Conservation (phyloP, 2,797 vertebrate species). For the Enteromius trimaculatus region DNA sequence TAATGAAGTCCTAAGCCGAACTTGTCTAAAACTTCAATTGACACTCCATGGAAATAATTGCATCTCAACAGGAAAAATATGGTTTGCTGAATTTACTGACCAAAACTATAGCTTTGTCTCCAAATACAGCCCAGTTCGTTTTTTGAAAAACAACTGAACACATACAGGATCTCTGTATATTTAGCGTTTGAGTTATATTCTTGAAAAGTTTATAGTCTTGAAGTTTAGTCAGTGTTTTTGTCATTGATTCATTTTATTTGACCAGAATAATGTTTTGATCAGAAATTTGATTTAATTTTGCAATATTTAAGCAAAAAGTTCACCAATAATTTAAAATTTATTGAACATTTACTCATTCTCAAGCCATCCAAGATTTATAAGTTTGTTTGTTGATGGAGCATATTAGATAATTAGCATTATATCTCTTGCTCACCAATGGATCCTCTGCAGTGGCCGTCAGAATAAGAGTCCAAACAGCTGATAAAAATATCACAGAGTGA, state of each 20-base stretch:
- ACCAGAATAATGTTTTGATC: neutral
- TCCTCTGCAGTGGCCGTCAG: no score
- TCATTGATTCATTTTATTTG: neutral
- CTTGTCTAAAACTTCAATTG: slow-evolving; percentile 38
- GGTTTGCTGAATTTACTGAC: slow-evolving; percentile 15
- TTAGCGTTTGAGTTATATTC: neutral
- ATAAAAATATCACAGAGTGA: no score
- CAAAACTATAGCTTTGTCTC: slow-evolving; percentile 28
- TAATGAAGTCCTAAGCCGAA: slow-evolving; percentile 53
- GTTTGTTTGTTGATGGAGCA: no score
- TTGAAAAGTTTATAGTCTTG: no score
- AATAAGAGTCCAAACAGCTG: no score
- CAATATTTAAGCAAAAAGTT: neutral
- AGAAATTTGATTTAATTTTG: neutral
- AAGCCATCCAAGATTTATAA: no score
- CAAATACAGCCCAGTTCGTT: neutral
- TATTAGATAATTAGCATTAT: no score
- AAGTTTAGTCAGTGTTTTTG: neutral
- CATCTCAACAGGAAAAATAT: slow-evolving; percentile 16
- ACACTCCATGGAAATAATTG: slow-evolving; percentile 38
- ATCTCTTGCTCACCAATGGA: no score
- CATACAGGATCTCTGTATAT: neutral
- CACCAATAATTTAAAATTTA: neutral
- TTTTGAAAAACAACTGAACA: neutral
- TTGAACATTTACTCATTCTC: no score